A percentile compares a stretch with the other conserved stretches of the same genome.
These are phyloP conservation scores for Stratiomys singularior DNA, from an alignment of 2,888 invertebrate genomes.

Conservation along the genomic window DNA sequence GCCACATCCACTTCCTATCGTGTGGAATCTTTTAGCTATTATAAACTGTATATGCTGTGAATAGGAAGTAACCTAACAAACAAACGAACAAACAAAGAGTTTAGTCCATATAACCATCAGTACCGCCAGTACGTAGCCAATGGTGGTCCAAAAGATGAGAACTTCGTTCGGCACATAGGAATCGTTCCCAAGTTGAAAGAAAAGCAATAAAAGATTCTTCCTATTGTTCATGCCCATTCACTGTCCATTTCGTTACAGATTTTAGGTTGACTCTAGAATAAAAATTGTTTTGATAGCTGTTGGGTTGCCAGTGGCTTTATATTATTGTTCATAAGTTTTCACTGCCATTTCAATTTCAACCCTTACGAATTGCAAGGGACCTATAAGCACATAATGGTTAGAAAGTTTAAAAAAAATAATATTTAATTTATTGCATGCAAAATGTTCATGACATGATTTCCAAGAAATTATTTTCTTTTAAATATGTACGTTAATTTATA, in stretches of 20 bases:
- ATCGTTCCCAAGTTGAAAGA: slow-evolving; percentile 25
- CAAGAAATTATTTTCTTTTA: too few relatives aligned
- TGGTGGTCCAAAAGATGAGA: background rate
- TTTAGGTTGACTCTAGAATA: background rate
- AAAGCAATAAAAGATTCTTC: slow-evolving; percentile 33
- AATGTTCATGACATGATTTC: too few relatives aligned
- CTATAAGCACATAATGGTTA: too few relatives aligned
- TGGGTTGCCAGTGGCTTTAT: background rate
- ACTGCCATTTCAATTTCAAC: too few relatives aligned
- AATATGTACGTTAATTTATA: too few relatives aligned
- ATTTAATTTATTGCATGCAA: too few relatives aligned
- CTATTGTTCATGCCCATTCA: slow-evolving; percentile 11
- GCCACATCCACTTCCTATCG: slow-evolving; percentile 8
- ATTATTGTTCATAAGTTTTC: too few relatives aligned
- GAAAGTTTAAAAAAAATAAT: too few relatives aligned
- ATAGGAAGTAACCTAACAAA: background rate
- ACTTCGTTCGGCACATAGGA: background rate
- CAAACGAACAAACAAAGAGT: background rate
- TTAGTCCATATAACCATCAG: too few relatives aligned
- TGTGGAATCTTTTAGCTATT: background rate
- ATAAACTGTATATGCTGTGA: background rate
- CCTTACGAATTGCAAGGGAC: too few relatives aligned
- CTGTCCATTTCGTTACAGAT: slow-evolving; percentile 24
- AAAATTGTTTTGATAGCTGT: background rate
- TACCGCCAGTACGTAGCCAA: too few relatives aligned